Evolutionary conservation across 2,113 vertebrate species (phyloP), one percentile per base, ranked within the genome.

Genomic region (Cygnus buccinator): DNA sequence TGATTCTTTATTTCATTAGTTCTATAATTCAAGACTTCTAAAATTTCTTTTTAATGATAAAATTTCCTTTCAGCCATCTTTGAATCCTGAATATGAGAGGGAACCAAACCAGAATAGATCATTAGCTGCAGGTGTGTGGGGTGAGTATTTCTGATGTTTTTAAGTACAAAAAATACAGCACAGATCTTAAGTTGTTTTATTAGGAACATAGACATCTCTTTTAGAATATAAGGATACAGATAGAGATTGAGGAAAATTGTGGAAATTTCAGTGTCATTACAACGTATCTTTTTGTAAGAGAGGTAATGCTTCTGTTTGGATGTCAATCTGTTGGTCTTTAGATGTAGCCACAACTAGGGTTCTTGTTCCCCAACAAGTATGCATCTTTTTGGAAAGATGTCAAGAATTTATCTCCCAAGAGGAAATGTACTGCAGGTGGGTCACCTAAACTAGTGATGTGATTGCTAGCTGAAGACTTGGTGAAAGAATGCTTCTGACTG

Each of bases 11-110:
- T 78, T 91, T 87, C 4, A 71, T 79, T 72, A 13, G 25, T 74
- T 35, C 58, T 31, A 67, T 57, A 70, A 67, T 81, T 92, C 22
- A 62, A 67, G 79, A 71, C 13, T 13, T 55, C 28, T n/a, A 21
- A 62, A 48, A 19, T 4, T 55, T 81, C 50, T 20, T 77, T 41
- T 52, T 31, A 46, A 52, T 65, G 20, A 29, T 70, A 22, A 68
- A 91, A 68, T 61, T 92, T 93, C 79, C 9, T 97, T 98, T 79
- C 74, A 98, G 98, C 98, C 98, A 3, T 98, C 98, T 89, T 94
- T 98, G 96, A 98, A 98, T 89, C 98, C 98, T 90, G 97, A 98
- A 71, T 97, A 97, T 92, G 98, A 98, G 85, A 97, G 96, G 89
- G 97, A 98, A 90, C 92, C 96, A 96, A 98, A 97, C 94, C 98